Conservation (phyloP, 2,888 invertebrate species). For the Acrobeloides nanus region DNA sequence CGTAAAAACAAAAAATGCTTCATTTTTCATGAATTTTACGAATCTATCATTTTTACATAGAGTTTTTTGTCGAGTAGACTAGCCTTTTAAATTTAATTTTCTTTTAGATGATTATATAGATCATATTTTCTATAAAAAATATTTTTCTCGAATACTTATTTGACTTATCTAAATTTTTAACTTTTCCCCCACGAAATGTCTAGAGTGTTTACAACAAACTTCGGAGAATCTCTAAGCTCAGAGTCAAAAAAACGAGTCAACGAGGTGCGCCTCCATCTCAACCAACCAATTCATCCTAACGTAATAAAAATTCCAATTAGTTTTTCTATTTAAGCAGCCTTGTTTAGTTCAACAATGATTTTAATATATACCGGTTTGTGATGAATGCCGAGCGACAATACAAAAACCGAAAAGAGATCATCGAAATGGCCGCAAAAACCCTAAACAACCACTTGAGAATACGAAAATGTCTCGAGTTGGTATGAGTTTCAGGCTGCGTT, state of each 20-base stretch:
- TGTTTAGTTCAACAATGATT: constrained; percentile 51
- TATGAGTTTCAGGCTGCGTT: constrained; percentile 10
- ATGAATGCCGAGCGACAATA: constrained; percentile 37
- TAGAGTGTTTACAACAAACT: constrained; percentile 10
- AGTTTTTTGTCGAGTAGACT: no score
- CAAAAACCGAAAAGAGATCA: constrained; percentile 40
- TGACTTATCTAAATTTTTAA: neutral
- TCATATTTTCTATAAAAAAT: neutral
- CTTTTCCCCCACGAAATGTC: neutral
- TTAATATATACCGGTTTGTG: constrained; percentile 53
- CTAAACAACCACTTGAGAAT: constrained; percentile 49
- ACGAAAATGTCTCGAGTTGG: constrained; percentile 44
- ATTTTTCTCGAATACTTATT: no score
- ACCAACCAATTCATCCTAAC: constrained; percentile 43
- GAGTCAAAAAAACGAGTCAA: constrained; percentile 40
- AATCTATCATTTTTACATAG: no score
- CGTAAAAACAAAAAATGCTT: no score
- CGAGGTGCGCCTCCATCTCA: constrained; percentile 39
- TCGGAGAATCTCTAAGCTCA: constrained; percentile 38
- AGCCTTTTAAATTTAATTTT: constrained; percentile 1
- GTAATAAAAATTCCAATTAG: constrained; percentile 18
- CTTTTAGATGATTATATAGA: neutral
- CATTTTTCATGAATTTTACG: no score
- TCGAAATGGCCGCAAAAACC: constrained; percentile 42
- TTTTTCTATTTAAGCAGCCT: neutral